These are phyloP conservation scores for Agrotis exclamationis DNA, from an alignment of 2,888 invertebrate species.

Conservation along the genomic window DNA sequence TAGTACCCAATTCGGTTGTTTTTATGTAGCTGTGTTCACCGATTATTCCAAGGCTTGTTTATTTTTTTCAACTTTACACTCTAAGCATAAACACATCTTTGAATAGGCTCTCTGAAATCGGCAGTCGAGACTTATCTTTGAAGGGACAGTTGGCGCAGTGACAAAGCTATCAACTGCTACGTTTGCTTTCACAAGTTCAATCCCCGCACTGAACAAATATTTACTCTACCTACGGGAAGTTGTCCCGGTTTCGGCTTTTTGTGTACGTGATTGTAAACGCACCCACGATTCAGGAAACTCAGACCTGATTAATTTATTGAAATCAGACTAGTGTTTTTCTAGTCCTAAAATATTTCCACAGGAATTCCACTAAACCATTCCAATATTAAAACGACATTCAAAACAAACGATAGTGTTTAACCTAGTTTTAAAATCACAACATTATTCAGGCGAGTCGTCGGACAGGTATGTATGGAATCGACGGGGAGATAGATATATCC, in stretches of 20 bases:
- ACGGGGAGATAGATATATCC: constrained; percentile 73
- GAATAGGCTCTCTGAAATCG: neutral
- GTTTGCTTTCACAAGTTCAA: too few relatives aligned
- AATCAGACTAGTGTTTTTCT: neutral
- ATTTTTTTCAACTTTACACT: too few relatives aligned
- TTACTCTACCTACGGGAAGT: too few relatives aligned
- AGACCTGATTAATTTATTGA: neutral
- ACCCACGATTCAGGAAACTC: too few relatives aligned
- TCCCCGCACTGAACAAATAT: too few relatives aligned
- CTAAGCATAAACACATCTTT: neutral
- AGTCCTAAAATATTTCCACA: constrained; percentile 1
- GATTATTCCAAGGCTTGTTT: too few relatives aligned
- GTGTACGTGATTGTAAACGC: too few relatives aligned
- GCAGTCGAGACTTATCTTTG: neutral
- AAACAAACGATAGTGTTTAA: constrained; percentile 61
- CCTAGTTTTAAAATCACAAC: constrained; percentile 68
- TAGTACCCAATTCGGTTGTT: too few relatives aligned
- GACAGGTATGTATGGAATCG: constrained; percentile 71
- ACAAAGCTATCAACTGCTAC: too few relatives aligned
- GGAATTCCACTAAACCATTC: constrained; percentile 14
- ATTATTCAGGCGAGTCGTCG: constrained; percentile 59
- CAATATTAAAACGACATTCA: constrained; percentile 48
- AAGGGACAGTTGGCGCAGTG: too few relatives aligned
- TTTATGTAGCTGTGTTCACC: too few relatives aligned
- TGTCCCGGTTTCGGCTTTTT: too few relatives aligned